Percentiles rank a stretch among this genome's conserved stretches.
These are phyloP conservation scores for Ganaspis brasiliensis DNA, from an alignment of 2,888 invertebrate species.

Conservation along the genomic window DNA sequence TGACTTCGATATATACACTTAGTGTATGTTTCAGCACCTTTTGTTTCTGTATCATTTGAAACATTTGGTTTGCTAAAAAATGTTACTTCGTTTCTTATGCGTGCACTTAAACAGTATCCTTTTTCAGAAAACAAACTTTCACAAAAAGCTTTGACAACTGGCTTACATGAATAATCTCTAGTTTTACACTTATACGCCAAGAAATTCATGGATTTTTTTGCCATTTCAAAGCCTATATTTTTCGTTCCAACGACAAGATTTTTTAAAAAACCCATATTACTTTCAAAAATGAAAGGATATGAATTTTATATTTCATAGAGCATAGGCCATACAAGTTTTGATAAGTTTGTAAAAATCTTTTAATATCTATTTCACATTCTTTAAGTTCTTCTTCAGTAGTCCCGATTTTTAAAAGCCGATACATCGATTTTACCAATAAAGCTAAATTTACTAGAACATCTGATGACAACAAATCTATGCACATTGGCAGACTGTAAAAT, in stretches of 20 bases:
- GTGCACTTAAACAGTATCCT: background rate
- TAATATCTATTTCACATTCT: constrained; percentile 39
- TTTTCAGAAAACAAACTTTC: constrained; percentile 3
- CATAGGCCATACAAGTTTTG: constrained; percentile 22
- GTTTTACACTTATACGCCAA: background rate
- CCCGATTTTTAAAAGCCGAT: constrained; percentile 17
- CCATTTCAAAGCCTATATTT: background rate
- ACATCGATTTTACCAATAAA: constrained; percentile 45
- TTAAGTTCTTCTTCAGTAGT: constrained; percentile 42
- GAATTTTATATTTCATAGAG: constrained; percentile 49
- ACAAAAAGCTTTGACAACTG: background rate
- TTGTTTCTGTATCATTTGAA: background rate
- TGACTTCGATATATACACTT: background rate
- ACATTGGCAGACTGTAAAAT: background rate
- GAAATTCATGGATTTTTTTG: background rate
- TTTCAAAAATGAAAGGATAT: constrained; percentile 48
- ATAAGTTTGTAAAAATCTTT: constrained; percentile 33
- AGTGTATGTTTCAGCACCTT: too few relatives aligned
- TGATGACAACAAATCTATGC: background rate
- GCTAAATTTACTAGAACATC: constrained; percentile 1
- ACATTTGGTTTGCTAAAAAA: background rate
- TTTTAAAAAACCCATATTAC: constrained; percentile 42
- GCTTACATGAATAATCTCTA: background rate
- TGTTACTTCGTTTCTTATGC: background rate
- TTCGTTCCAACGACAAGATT: constrained; percentile 26